Evolutionary conservation across 64 coral and sea anemone species (phyloP), one percentile per base, ranked within the genome.

Genomic region (Montipora foliosa): DNA sequence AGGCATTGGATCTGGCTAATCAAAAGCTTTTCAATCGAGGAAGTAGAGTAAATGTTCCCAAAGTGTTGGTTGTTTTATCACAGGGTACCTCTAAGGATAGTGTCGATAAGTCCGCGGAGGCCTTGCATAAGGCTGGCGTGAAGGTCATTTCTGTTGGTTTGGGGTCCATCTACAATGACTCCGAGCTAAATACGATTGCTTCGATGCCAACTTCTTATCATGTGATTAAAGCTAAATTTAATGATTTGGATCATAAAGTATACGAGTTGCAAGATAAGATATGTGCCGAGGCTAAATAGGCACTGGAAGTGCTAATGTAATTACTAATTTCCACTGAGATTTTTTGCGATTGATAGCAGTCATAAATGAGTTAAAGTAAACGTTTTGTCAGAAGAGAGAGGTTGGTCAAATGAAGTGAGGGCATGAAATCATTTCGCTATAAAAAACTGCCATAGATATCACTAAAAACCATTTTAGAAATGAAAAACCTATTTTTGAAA

Each of bases 71-170:
- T 17, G 93, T 94, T 2, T 74, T 94, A 16, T 82, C 87, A 46
- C 21, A 90, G 37, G 93, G 93, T 2, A 73, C 78, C 0, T 90
- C 93, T 14, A 13, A 64, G 22, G 93, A 94, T 81, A 64, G 82
- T 7, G 79, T 94, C 0, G 67, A 84, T 49, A 44, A 82, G n/a
- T 13, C 93, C 66, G 72, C 93, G 7, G 64, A 94, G 44, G 93
- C 71, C 3, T 74, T 94, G 44, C 93, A 94, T 37, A 89, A 68
- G 17, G 87, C 77, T 67, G 93, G 93, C 2, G 79, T 94, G 29
- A 49, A 53, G 19, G 93, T 94, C 17, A 76, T 94, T 72, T 90
- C 93, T 81, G 87, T 94, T 15, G 93, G 93, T 53, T 67, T 94
- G 20, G 87, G 93, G 21, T 78, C 93, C 9, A 66, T 89, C 58